These are phyloP conservation scores for Lasioglossum oenotherae DNA, from an alignment of 2,888 invertebrate genomes.

Conservation along the genomic window DNA sequence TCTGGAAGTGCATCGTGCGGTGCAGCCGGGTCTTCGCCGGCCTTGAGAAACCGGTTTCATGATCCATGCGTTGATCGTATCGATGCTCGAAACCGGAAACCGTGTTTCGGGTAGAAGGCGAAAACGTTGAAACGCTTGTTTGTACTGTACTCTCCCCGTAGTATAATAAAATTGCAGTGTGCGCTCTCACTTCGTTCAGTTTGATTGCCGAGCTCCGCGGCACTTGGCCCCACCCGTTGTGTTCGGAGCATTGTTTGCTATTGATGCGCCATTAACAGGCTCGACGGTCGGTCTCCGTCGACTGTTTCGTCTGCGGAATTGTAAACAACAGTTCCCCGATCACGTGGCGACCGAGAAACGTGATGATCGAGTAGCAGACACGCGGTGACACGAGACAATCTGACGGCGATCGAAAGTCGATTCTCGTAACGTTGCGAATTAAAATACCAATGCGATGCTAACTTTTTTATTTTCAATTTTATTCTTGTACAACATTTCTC, in stretches of 20 bases:
- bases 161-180: background rate
- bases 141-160: background rate
- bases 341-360: slow-evolving; percentile 2
- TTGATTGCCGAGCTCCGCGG: background rate
- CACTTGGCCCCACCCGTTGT: background rate
- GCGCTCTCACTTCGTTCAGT: background rate
- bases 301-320: background rate
- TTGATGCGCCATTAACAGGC: background rate
- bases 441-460: no score
- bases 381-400: background rate
- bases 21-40: slow-evolving; percentile 52
- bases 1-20: slow-evolving; percentile 33
- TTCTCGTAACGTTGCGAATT: background rate
- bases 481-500: no score
- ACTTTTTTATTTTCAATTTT: no score
- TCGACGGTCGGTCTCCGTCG: background rate
- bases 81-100: slow-evolving; percentile 64
- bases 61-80: slow-evolving; percentile 57
- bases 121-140: slow-evolving; percentile 31
- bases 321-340: background rate
- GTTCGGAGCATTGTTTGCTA: background rate
- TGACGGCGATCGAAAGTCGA: background rate
- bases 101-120: slow-evolving; percentile 33
- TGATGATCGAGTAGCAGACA: background rate
- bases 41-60: slow-evolving; percentile 67